These are phyloP conservation scores for Hafferia zeledoni DNA, from an alignment of 2,797 vertebrate genomes.

Conservation along the genomic window DNA sequence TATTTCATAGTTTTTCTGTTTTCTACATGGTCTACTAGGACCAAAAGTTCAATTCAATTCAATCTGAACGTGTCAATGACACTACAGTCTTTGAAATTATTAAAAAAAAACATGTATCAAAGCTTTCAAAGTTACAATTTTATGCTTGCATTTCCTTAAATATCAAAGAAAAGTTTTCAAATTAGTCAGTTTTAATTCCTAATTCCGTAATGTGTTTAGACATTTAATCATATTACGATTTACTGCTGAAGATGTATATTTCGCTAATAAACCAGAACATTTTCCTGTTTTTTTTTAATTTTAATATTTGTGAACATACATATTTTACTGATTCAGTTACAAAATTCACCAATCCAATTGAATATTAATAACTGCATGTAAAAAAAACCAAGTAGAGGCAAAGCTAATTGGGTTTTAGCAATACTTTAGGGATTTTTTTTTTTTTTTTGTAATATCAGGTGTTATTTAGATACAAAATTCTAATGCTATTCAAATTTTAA, in stretches of 20 bases:
- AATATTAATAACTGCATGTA: not conserved
- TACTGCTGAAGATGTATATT: conserved; percentile 47
- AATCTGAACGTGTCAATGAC: not conserved
- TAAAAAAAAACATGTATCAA: not conserved
- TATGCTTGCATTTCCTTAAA: not conserved
- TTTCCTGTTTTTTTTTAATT: not conserved
- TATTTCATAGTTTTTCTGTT: not conserved
- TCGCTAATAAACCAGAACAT: conserved; percentile 1
- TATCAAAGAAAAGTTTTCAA: conserved; percentile 12
- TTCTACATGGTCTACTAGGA: not conserved
- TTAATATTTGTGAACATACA: not conserved
- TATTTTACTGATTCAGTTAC: conserved; percentile 16
- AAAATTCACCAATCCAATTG: not conserved
- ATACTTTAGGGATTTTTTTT: not conserved
- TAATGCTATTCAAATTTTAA: not conserved
- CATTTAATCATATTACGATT: conserved; percentile 8
- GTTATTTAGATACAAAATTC: not conserved
- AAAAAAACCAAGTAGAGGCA: not conserved
- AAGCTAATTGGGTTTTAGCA: not conserved
- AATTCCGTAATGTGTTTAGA: not conserved
- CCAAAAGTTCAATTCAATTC: not conserved
- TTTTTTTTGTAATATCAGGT: not conserved
- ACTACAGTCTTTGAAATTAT: not conserved
- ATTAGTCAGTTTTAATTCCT: not conserved
- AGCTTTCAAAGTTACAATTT: not conserved